Evolutionary conservation across 2,113 vertebrate genomes (phyloP), one percentile per base, ranked within the genome.

Genomic region (Scomber japonicus): DNA sequence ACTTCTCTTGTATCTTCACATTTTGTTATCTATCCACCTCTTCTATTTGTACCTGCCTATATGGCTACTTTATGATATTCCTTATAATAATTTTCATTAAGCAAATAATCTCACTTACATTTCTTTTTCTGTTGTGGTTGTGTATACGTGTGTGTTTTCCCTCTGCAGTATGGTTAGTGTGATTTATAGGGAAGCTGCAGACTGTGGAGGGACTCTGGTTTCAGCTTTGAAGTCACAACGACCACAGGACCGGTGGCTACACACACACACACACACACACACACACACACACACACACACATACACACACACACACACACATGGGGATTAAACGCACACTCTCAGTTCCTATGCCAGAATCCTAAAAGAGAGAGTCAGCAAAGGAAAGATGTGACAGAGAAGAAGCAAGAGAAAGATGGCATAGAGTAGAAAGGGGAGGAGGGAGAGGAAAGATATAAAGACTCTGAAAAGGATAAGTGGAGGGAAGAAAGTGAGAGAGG

Each of bases 201-300:
- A 93, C 94, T 93, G 86, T 86, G 93, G 84, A 94, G 91, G 93
- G 94, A 94, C 90, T 94, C 93, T 88, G 88, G 89, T 95, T 96
- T 91, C 86, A 88, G 87, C 95, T 97, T 97, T 96, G 96, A 97
- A 96, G 94, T 95, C 78, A 57, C 74, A 88, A 84, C 80, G 78
- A 93, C 93, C 92, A 92, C 88, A 91, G 89, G 92, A 89, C 92
- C 87, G 79, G 85, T 94, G 94, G 93, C 94, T 89, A 91, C 91
- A 91, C 85, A 89, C 83, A 81, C 87, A 94, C 91, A 62, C 90
- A 93, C 87, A 87, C 86, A 93, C 87, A 84, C 91, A 87, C 92
- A 86, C 82, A 88, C 86, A 80, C 82, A 87, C 72, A 84, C 0
- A 73, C 89, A 82, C 74, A 83, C 30, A 61, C 48, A 75, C 12